These are phyloP conservation scores for Philaenus spumarius DNA, from an alignment of 1,140 invertebrate genomes.

Conservation along the genomic window DNA sequence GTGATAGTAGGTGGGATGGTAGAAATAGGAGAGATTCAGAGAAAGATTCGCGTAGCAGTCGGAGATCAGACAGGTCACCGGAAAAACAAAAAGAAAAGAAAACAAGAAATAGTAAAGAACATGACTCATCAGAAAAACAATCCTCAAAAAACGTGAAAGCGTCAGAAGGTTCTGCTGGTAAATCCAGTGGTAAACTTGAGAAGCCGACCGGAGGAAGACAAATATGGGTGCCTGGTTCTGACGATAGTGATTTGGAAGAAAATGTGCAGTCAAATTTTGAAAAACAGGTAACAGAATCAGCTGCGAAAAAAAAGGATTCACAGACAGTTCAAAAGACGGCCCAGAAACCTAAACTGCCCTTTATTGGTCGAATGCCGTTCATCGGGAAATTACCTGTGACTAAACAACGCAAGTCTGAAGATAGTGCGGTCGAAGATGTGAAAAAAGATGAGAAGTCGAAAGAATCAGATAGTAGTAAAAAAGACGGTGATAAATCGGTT, in stretches of 20 bases:
- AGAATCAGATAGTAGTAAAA: not conserved
- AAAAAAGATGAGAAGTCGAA: not conserved
- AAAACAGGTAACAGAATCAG: not conserved
- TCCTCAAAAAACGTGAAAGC: not conserved
- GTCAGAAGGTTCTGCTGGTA: not conserved
- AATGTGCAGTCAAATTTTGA: not conserved
- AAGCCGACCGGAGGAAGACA: not conserved
- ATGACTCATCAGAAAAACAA: not conserved
- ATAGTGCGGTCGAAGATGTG: not conserved
- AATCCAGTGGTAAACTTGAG: not conserved
- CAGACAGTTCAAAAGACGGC: not conserved
- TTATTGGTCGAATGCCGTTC: slow-evolving; percentile 9
- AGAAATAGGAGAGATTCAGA: not conserved
- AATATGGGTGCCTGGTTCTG: slow-evolving; percentile 5
- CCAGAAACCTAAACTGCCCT: not conserved
- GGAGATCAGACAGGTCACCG: not conserved
- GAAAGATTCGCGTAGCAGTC: not conserved
- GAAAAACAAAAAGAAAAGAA: not conserved
- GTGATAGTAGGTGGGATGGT: not conserved
- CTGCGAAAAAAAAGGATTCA: not conserved
- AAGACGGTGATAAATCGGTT: not conserved
- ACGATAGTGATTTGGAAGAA: not conserved
- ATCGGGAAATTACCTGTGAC: not conserved
- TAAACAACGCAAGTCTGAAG: not conserved
- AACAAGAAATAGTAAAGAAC: not conserved